Conservation (phyloP, 2,888 invertebrate species). For the Volucella zonaria region DNA sequence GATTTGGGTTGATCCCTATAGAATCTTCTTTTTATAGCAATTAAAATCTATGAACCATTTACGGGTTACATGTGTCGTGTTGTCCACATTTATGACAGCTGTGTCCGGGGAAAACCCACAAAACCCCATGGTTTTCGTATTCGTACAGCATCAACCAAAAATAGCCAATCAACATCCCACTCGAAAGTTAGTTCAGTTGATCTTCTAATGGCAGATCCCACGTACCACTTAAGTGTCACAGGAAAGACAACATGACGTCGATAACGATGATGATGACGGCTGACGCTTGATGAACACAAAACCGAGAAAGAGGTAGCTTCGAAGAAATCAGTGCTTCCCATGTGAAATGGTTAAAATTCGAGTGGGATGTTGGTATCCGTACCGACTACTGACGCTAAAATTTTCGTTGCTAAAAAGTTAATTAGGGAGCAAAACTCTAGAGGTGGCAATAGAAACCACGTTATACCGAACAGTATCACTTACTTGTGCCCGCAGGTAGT, state of each 20-base stretch:
- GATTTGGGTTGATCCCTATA: too few relatives aligned
- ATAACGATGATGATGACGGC: constrained; percentile 20
- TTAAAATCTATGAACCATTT: too few relatives aligned
- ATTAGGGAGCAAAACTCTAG: constrained; percentile 45
- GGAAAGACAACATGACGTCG: constrained; percentile 44
- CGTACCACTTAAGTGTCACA: constrained; percentile 64
- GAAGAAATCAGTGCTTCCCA: constrained; percentile 51
- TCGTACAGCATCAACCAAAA: too few relatives aligned
- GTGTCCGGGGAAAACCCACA: too few relatives aligned
- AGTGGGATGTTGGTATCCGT: constrained; percentile 42
- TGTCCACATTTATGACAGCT: too few relatives aligned
- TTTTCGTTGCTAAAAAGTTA: constrained; percentile 43
- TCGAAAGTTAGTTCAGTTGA: too few relatives aligned
- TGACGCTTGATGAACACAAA: constrained; percentile 26
- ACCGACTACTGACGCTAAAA: constrained; percentile 6
- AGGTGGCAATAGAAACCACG: constrained; percentile 5
- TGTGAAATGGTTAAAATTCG: constrained; percentile 57
- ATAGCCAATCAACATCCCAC: too few relatives aligned
- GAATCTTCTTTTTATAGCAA: too few relatives aligned
- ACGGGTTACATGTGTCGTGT: too few relatives aligned
- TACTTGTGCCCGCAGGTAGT: constrained; percentile 1
- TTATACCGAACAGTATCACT: not conserved
- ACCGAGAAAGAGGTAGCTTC: constrained; percentile 44
- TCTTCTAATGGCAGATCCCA: constrained; percentile 59
- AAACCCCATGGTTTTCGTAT: too few relatives aligned